phyloP scores from a whole-genome alignment of 2,888 invertebrate genomes.

The Choreutis nemorana region DNA sequence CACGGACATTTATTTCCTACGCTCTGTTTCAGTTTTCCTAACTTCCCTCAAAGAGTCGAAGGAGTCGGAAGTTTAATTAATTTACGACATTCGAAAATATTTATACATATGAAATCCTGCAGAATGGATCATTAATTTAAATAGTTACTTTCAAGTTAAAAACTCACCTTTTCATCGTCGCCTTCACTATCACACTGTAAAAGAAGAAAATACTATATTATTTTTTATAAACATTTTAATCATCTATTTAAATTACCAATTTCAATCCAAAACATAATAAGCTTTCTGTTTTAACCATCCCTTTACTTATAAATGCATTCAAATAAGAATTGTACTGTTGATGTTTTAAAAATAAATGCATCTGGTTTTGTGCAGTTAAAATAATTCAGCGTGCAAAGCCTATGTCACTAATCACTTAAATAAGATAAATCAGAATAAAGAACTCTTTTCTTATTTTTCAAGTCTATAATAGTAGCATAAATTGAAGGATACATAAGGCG shows the following conservation, averaged over 20 bases:
- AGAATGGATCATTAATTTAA: slow-evolving; percentile 7
- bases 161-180: slow-evolving; percentile 89
- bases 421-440: not conserved
- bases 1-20: slow-evolving; percentile 57
- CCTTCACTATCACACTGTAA: slow-evolving; percentile 94
- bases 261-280: no score
- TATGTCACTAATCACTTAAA: no score
- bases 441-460: not conserved
- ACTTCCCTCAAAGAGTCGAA: slow-evolving; percentile 33
- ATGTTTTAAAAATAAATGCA: not conserved
- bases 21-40: slow-evolving; percentile 50
- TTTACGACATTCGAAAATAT: slow-evolving; percentile 41
- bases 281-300: no score
- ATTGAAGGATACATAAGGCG: slow-evolving; percentile 47
- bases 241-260: no score
- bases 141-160: slow-evolving; percentile 21
- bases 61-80: slow-evolving; percentile 45
- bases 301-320: no score
- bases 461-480: slow-evolving; percentile 44
- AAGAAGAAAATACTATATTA: slow-evolving; percentile 46
- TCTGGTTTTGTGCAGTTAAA: not conserved
- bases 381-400: not conserved
- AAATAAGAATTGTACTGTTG: not conserved
- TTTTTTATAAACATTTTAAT: no score
- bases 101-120: no score